phyloP scores from a whole-genome alignment of 2,888 invertebrate genomes.

The Parelbella ahira region DNA sequence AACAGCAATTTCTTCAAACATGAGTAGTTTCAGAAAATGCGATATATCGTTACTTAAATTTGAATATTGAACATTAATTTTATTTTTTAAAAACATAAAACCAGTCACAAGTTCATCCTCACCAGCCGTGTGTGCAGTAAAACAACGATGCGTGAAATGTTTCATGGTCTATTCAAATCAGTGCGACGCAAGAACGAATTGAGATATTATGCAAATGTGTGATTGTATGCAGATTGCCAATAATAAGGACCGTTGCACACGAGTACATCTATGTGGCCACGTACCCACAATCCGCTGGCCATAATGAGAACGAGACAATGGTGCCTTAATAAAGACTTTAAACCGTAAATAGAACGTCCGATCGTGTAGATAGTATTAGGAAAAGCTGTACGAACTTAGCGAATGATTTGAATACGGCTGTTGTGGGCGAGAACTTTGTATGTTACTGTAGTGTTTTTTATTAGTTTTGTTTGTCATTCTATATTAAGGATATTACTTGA shows the following conservation, averaged over 20 bases:
- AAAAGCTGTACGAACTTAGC: conserved; percentile 15
- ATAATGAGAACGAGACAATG: conserved; percentile 75
- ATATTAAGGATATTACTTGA: no score
- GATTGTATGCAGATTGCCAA: conserved; percentile 77
- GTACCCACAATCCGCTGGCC: conserved; percentile 61
- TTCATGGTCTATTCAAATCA: conserved; percentile 53
- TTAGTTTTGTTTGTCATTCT: not conserved
- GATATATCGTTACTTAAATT: no score
- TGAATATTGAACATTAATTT: no score
- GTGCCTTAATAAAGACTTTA: conserved; percentile 71
- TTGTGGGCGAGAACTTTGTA: conserved; percentile 10
- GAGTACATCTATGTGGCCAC: conserved; percentile 49
- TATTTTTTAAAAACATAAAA: not conserved
- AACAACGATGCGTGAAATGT: conserved; percentile 48
- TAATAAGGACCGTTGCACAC: conserved; percentile 61
- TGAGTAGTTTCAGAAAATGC: no score
- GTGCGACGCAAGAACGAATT: conserved; percentile 64
- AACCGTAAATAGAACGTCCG: conserved; percentile 46
- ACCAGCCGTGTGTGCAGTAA: conserved; percentile 25
- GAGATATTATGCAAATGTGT: conserved; percentile 78
- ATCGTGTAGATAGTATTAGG: conserved; percentile 52
- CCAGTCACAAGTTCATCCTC: no score
- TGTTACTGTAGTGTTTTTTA: not conserved
- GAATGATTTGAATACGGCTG: conserved; percentile 22
- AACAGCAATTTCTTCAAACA: no score